Evolutionary conservation across 23 tunicate genomes (phyloP).

Genomic region (Botrylloides violaceus): DNA sequence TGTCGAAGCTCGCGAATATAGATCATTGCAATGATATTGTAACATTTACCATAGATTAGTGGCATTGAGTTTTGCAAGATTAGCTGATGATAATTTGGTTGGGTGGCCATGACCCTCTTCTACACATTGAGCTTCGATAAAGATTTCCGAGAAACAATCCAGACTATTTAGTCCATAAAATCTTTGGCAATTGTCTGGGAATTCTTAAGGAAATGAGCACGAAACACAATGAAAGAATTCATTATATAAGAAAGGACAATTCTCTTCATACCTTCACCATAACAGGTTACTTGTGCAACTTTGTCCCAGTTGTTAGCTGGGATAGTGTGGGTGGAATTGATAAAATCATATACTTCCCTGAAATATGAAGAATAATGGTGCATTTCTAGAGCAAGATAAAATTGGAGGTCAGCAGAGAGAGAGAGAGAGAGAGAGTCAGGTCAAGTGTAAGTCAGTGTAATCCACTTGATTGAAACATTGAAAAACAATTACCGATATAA

Average conservation of each 20-base stretch:
- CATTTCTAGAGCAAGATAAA: no score
- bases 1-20: not conserved
- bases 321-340: not conserved
- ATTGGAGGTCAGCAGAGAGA: not conserved
- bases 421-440: no score
- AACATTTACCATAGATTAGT: not conserved
- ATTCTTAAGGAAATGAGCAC: not conserved
- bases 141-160: not conserved
- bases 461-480: no score
- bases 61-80: not conserved
- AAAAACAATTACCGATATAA: no score
- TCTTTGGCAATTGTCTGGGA: not conserved
- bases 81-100: not conserved
- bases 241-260: no score
- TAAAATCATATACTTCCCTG: not conserved
- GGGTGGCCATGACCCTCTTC: conserved; percentile 7
- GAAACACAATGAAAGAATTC: no score
- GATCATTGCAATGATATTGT: not conserved
- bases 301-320: conserved; percentile 4
- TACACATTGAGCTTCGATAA: not conserved
- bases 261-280: not conserved
- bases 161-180: not conserved
- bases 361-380: no score
- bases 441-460: no score
- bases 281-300: not conserved